These are phyloP conservation scores for Agrochola litura DNA, from an alignment of 2,888 invertebrate genomes.

Conservation along the genomic window DNA sequence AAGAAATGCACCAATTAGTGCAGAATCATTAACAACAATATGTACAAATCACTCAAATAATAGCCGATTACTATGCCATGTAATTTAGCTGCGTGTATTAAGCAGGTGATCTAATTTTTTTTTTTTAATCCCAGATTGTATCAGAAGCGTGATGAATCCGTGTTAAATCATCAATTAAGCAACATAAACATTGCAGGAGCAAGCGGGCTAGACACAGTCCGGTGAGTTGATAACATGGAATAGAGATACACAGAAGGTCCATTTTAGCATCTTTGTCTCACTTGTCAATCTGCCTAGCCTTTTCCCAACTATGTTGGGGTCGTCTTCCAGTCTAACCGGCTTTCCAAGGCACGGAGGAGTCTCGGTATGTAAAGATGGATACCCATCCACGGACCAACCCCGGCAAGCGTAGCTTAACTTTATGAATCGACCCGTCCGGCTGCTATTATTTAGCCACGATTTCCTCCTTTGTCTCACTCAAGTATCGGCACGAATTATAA, in stretches of 20 bases:
- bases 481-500: not conserved
- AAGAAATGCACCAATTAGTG: constrained; percentile 37
- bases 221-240: constrained; percentile 53
- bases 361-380: too few relatives aligned
- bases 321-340: too few relatives aligned
- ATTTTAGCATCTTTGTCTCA: not conserved
- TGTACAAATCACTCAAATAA: constrained; percentile 40
- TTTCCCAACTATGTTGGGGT: too few relatives aligned
- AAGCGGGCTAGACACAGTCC: constrained; percentile 66
- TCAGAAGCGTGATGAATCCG: constrained; percentile 47
- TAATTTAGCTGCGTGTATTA: constrained; percentile 40
- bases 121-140: constrained; percentile 40
- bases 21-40: constrained; percentile 17
- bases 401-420: too few relatives aligned
- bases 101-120: constrained; percentile 37
- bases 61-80: constrained; percentile 41
- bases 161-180: constrained; percentile 56
- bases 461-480: too few relatives aligned
- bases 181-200: constrained; percentile 52
- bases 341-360: too few relatives aligned
- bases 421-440: too few relatives aligned
- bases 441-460: too few relatives aligned
- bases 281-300: too few relatives aligned
- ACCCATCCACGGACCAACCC: too few relatives aligned
- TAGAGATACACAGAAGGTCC: constrained; percentile 14